Percentiles rank a stretch among this genome's conserved stretches.
These are phyloP conservation scores for Hemiscyllium ocellatum DNA, from an alignment of 2,113 vertebrate species.

Conservation along the genomic window DNA sequence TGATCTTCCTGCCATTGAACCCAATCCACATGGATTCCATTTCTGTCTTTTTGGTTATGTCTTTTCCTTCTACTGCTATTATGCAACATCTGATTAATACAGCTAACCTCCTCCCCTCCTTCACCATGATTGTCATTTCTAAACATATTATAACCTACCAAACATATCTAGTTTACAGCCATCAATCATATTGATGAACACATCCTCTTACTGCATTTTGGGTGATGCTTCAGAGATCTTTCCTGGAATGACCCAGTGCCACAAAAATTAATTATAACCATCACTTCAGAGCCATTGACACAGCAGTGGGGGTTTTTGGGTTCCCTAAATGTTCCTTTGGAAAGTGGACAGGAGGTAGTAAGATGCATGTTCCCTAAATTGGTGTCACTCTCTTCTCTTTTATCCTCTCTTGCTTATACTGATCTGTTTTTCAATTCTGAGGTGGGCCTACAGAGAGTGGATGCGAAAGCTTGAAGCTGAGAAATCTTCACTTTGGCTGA, in stretches of 20 bases:
- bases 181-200: background rate
- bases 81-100: background rate
- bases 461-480: no score
- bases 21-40: background rate
- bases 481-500: background rate
- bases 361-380: background rate
- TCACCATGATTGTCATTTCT: background rate
- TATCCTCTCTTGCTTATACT: background rate
- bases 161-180: background rate
- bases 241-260: background rate
- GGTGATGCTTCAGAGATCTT: background rate
- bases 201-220: background rate
- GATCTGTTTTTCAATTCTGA: background rate
- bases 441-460: no score
- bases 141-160: background rate
- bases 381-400: background rate
- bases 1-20: background rate
- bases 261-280: background rate
- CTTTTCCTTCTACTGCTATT: background rate
- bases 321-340: background rate
- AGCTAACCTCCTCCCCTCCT: background rate
- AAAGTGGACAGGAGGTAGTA: background rate
- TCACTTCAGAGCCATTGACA: background rate
- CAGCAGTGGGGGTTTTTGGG: background rate
- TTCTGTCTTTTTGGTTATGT: background rate